Base-by-base conservation (phyloP, 2,888 invertebrate genomes). In the Cheilosia urbana region DNA sequence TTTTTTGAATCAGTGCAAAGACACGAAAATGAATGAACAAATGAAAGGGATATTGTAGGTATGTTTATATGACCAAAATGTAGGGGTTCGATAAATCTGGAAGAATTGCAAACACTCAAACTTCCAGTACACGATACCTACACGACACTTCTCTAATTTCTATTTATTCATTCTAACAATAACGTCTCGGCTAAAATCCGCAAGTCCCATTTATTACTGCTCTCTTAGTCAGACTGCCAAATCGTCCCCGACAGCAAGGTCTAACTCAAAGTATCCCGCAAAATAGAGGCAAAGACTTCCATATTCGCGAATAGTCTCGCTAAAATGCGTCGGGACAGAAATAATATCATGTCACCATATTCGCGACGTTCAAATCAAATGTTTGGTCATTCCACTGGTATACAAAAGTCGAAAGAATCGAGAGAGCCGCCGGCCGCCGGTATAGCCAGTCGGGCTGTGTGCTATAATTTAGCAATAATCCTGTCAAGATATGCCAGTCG, bases 261-360 rank as follows among this genome's bases (percentile, higher is more conserved):
- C 60, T 57, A 45, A 66, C 55, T 17, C 58, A 30, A 47, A 40
- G 13, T 57, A 37, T 42, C 19, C 40, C 57, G 63, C 62, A 65
- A 60, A 47, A 60, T 21, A 4, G 34, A 45, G 21, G 30, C 71
- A 19, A 27, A 27, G 53, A 49, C 34, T 51, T 65, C 42, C 17
- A 57, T 57, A 68, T 63, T 83, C 79, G 83, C 83, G 83, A 37
- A 47, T 57, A 45, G 82, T 83, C 82, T 83, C 78, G 78, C 72
- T 66, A 45, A 53, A 17, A 24, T 6, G 17, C 73, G 83, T 73
- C 83, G 79, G 83, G 79, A 83, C 73, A 58, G 68, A 78, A 68
- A 66, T 72, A 57, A 63, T 58, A 71, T 71, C 58, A 66, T 66
- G 49, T 47, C 63, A 63, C 73, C 55, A 19, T 45, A 55, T 45